Percentiles rank a stretch among this genome's conserved stretches.
Evolutionary conservation across 1,140 invertebrate genomes (phyloP).

Genomic region (Drosophila micromelanica): DNA sequence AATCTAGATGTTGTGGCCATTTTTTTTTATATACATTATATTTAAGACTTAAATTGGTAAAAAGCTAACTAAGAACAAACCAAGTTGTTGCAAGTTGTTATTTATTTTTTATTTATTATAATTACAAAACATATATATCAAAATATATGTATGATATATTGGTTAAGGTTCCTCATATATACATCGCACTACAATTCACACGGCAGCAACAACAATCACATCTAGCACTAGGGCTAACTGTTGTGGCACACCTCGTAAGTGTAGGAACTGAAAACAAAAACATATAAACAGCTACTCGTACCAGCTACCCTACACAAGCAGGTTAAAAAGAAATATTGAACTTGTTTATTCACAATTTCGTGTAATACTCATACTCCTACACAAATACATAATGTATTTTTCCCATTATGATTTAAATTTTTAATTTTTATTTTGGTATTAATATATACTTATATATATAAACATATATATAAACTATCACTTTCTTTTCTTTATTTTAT

Average conservation of each 20-base stretch:
- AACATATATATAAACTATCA: constrained; percentile 74
- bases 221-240: constrained; percentile 56
- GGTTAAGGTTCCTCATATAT: constrained; percentile 31
- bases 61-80: constrained; percentile 22
- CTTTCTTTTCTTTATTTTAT: constrained; percentile 82
- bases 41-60: constrained; percentile 16
- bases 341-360: constrained; percentile 15
- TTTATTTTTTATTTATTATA: constrained; percentile 5
- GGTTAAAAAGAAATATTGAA: not conserved
- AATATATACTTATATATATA: constrained; percentile 49
- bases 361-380: constrained; percentile 16
- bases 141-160: constrained; percentile 3
- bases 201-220: constrained; percentile 36
- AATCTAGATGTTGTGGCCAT: constrained; percentile 63
- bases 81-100: constrained; percentile 61
- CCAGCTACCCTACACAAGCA: constrained; percentile 32
- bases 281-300: constrained; percentile 14
- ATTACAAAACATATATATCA: constrained; percentile 3
- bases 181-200: constrained; percentile 28
- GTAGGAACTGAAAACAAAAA: constrained; percentile 33
- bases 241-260: constrained; percentile 60
- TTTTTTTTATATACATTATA: constrained; percentile 3
- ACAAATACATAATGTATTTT: constrained; percentile 16
- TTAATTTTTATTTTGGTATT: constrained; percentile 47
- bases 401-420: constrained; percentile 44